Percentiles rank a stretch among this genome's conserved stretches.
Conservation (phyloP, 2,888 invertebrate genomes). For the Zootermopsis nevadensis region DNA sequence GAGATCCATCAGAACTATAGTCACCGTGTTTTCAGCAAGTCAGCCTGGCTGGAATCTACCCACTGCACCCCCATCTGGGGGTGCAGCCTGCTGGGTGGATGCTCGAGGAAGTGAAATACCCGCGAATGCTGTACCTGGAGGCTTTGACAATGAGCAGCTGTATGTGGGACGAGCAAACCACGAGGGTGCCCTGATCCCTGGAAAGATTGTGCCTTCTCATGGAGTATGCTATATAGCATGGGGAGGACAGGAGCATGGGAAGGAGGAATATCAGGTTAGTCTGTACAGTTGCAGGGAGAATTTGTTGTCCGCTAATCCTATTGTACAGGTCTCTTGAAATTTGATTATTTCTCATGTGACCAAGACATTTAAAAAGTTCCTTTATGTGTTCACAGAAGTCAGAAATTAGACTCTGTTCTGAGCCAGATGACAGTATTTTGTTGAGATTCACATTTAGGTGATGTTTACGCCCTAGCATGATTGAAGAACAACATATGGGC, state of each 20-base stretch:
- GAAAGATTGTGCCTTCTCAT: conserved; percentile 79
- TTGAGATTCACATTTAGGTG: too few relatives aligned
- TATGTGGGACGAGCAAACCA: conserved; percentile 78
- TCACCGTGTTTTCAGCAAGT: conserved; percentile 32
- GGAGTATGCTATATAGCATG: conserved; percentile 79
- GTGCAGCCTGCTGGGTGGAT: conserved; percentile 74
- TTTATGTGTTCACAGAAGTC: too few relatives aligned
- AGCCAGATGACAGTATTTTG: too few relatives aligned
- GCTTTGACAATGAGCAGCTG: conserved; percentile 71
- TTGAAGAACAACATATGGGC: too few relatives aligned
- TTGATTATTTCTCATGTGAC: too few relatives aligned
- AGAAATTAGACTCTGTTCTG: too few relatives aligned
- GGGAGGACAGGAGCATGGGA: conserved; percentile 79
- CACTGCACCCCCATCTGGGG: conserved; percentile 55
- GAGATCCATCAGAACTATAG: too few relatives aligned
- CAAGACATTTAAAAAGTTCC: too few relatives aligned
- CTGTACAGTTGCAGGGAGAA: not conserved
- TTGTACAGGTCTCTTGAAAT: too few relatives aligned
- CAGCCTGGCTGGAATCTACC: conserved; percentile 50
- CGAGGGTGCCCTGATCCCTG: conserved; percentile 81
- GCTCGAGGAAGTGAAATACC: conserved; percentile 76
- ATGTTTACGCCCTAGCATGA: too few relatives aligned
- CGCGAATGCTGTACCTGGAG: conserved; percentile 78
- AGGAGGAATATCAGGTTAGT: conserved; percentile 75
- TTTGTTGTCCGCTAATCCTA: too few relatives aligned